Evolutionary conservation across 2,113 vertebrate genomes (phyloP), one percentile per base, ranked within the genome.

Genomic region (Calyptomena viridis): DNA sequence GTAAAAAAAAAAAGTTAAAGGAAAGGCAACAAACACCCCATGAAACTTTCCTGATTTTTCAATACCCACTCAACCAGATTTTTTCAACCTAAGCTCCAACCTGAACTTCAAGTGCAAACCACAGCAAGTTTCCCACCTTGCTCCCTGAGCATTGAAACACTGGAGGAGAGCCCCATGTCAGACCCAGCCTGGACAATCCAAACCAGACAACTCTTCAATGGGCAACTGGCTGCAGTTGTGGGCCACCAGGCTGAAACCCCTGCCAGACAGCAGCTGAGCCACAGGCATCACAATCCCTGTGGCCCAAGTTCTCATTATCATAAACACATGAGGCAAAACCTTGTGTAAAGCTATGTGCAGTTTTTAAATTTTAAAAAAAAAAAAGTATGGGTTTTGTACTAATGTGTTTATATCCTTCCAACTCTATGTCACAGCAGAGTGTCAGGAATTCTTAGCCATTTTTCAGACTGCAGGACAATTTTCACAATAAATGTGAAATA

Each of bases 191-290:
- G 18, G 21, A 28, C n/a, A 12, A 47, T 8, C 12, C n/a, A 80
- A 72, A 87, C 5, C 63, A 84, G 31, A 46, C 6, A 3, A 16
- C 16, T 23, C n/a, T 71, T 35, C n/a, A 7, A 15, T 0, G 0
- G 25, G 67, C 49, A 85, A 27, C 17, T 31, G 55, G 30, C 76
- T 0, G 0, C 30, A 58, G 1, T 2, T 1, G 0, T 2, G 21
- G 62, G 6, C 13, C 35, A 28, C 25, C 21, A 10, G 40, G 14
- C 14, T 28, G 50, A 53, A 79, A 72, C 3, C 15, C 33, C 30
- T 47, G 49, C 24, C 37, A 8, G 19, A 46, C 14, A 49, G 20
- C 14, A 53, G 46, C 44, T 75, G 20, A 47, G 47, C 44, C 44
- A 67, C 23, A 37, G 19, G 28, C 27, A 37, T 2, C 0, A 0